Evolutionary conservation across 2,888 invertebrate genomes (phyloP).

Genomic region (Xestia c-nigrum): DNA sequence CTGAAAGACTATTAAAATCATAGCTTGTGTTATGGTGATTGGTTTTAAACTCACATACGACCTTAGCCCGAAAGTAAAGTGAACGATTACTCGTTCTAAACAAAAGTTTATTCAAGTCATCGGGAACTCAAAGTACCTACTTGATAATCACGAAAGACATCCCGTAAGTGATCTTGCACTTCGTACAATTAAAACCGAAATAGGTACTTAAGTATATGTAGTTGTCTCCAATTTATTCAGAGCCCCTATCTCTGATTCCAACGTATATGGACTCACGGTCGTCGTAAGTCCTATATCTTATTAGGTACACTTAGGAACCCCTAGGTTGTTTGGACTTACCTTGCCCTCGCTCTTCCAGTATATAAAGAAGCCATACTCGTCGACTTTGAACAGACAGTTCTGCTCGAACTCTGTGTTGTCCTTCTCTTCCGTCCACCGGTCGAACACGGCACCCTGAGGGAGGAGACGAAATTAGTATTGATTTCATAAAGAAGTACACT

Average conservation of each 20-base stretch:
- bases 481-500: background rate
- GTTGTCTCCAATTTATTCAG: background rate
- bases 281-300: too few species aligned
- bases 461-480: conserved; percentile 3
- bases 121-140: too few species aligned
- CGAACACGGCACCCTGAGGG: conserved; percentile 95
- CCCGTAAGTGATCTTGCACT: background rate
- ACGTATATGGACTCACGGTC: background rate
- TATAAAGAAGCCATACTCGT: conserved; percentile 99
- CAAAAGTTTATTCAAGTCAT: background rate
- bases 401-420: conserved; percentile 97
- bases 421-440: conserved; percentile 99
- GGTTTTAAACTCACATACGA: background rate
- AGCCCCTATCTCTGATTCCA: background rate
- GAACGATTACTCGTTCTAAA: background rate
- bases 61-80: too few species aligned
- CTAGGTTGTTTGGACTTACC: too few species aligned
- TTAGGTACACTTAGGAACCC: too few species aligned
- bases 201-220: background rate
- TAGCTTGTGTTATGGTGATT: background rate
- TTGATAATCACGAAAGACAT: too few species aligned
- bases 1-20: background rate
- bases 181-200: background rate
- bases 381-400: conserved; percentile 97
- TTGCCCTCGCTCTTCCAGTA: conserved; percentile 99